Percentiles rank a stretch among this genome's conserved stretches.
These are phyloP conservation scores for Drosophila neotestacea DNA, from an alignment of 2,888 invertebrate genomes.

Conservation along the genomic window DNA sequence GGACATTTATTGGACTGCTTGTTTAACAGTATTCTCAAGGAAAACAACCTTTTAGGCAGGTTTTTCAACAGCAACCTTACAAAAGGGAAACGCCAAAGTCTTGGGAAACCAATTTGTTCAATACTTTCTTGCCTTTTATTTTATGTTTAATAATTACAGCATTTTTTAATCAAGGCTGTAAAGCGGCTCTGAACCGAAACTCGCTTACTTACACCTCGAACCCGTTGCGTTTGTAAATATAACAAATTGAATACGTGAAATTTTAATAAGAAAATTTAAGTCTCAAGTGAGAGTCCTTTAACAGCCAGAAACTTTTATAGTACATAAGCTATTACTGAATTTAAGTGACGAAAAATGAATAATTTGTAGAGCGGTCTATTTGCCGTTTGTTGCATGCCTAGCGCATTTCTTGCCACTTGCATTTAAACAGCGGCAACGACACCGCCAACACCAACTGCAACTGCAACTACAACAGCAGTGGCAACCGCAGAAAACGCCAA, in stretches of 20 bases:
- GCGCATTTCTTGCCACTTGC: conserved; percentile 56
- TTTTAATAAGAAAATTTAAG: no score
- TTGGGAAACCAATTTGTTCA: conserved; percentile 19
- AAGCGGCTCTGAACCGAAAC: no score
- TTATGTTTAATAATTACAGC: conserved; percentile 4
- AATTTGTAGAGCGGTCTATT: conserved; percentile 18
- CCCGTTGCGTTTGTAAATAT: no score
- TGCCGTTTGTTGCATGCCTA: conserved; percentile 33
- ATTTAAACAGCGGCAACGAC: conserved; percentile 37
- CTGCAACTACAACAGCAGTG: not conserved
- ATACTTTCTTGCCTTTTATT: conserved; percentile 13
- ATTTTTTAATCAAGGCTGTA: not conserved
- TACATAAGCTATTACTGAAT: conserved; percentile 11
- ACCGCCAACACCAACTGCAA: conserved; percentile 16
- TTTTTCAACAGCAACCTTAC: conserved; percentile 15
- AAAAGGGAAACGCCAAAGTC: conserved; percentile 13
- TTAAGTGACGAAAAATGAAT: not conserved
- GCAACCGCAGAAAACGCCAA: conserved; percentile 6
- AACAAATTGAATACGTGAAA: no score
- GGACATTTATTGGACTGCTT: conserved; percentile 32
- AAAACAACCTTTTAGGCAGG: conserved; percentile 59
- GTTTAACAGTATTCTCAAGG: conserved; percentile 64
- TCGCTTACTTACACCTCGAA: no score
- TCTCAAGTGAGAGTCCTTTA: no score
- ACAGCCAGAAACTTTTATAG: no score